These are phyloP conservation scores for Pyrrhopygopsis socrates DNA, from an alignment of 2,888 invertebrate genomes.

Conservation along the genomic window DNA sequence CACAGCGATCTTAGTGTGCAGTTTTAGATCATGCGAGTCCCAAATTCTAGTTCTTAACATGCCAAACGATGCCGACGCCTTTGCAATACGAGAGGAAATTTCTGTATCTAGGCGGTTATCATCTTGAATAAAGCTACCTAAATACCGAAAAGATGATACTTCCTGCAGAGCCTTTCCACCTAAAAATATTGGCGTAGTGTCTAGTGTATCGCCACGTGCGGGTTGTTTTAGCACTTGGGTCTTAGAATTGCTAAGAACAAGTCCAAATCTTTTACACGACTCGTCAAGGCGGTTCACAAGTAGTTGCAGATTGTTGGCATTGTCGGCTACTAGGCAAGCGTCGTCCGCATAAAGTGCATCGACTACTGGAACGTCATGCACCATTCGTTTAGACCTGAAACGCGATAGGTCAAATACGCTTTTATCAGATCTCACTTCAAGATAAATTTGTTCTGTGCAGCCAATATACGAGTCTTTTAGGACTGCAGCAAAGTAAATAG, in stretches of 20 bases:
- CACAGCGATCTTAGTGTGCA: slow-evolving; percentile 44
- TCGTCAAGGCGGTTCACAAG: background rate
- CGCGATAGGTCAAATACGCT: background rate
- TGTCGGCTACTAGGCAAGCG: background rate
- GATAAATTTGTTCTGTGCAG: background rate
- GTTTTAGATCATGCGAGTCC: slow-evolving; percentile 57
- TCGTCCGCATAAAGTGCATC: background rate
- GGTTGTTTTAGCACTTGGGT: slow-evolving; percentile 48
- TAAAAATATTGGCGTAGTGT: background rate
- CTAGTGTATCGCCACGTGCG: slow-evolving; percentile 11
- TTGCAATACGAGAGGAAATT: slow-evolving; percentile 31
- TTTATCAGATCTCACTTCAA: background rate
- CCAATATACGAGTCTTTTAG: background rate
- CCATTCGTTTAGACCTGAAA: background rate
- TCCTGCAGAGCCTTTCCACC: slow-evolving; percentile 22
- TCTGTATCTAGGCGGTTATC: slow-evolving; percentile 27
- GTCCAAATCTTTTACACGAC: slow-evolving; percentile 35
- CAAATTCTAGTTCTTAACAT: slow-evolving; percentile 42
- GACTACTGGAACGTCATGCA: background rate
- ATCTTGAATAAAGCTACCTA: slow-evolving; percentile 25
- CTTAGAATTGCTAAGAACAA: slow-evolving; percentile 39
- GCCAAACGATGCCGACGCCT: slow-evolving; percentile 44
- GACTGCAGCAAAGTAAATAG: background rate
- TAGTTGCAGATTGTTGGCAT: background rate
- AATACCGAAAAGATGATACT: slow-evolving; percentile 28